phyloP scores from a whole-genome alignment of 2,797 vertebrate species.

The Etheostoma nigrum region DNA sequence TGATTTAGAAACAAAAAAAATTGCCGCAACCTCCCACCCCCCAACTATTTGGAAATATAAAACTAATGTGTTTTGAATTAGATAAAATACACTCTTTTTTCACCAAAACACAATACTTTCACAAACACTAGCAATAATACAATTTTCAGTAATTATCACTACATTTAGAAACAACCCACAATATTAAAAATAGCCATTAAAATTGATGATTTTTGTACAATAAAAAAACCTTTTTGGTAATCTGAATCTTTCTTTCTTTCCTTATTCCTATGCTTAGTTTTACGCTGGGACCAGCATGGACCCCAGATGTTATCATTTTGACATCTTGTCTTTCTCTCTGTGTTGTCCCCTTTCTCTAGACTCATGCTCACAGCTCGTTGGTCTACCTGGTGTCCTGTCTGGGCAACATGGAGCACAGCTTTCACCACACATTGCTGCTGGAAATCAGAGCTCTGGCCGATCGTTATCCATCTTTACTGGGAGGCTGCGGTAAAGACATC shows the following conservation, averaged over 20 bases:
- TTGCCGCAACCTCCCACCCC: not conserved
- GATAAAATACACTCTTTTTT: constrained; percentile 2
- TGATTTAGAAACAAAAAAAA: constrained; percentile 24
- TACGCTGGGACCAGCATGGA: not conserved
- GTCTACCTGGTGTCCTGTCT: constrained; percentile 91
- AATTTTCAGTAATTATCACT: constrained; percentile 2
- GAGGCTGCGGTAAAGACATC: constrained; percentile 90
- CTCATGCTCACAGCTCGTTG: constrained; percentile 87
- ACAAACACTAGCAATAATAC: not conserved
- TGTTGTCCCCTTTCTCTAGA: constrained; percentile 74
- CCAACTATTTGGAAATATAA: constrained; percentile 28
- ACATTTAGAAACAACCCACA: not conserved
- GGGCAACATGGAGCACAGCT: constrained; percentile 92
- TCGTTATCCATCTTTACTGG: constrained; percentile 86
- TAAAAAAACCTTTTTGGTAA: not conserved
- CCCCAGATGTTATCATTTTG: not conserved
- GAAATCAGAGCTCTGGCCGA: constrained; percentile 92
- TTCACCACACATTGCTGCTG: constrained; percentile 92
- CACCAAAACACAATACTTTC: constrained; percentile 2
- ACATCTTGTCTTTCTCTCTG: not conserved
- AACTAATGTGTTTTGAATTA: constrained; percentile 36
- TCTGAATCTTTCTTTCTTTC: not conserved
- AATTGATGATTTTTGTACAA: not conserved
- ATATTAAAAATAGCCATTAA: constrained; percentile 4
- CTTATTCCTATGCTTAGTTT: not conserved